A percentile compares a stretch with the other conserved stretches of the same genome.
These are phyloP conservation scores for Xiphophorus hellerii DNA, from an alignment of 2,113 vertebrate species.

Conservation along the genomic window DNA sequence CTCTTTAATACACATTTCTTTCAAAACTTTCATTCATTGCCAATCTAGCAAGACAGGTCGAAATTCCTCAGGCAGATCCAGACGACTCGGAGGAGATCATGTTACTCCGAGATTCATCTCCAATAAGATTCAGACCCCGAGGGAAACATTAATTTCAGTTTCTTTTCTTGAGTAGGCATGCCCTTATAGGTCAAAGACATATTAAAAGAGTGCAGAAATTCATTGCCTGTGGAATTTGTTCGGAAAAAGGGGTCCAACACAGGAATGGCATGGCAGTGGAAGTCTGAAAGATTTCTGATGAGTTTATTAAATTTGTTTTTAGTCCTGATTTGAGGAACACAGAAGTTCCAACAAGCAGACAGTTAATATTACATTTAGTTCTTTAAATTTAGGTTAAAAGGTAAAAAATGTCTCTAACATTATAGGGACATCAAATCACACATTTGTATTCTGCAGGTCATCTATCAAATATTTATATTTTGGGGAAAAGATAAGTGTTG, in stretches of 20 bases:
- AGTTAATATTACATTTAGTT: too few species aligned
- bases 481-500: too few species aligned
- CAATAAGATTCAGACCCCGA: not conserved
- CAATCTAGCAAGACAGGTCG: not conserved
- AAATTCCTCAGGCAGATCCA: constrained; percentile 67
- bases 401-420: too few species aligned
- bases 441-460: too few species aligned
- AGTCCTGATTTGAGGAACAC: too few species aligned
- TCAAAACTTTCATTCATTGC: not conserved
- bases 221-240: not conserved
- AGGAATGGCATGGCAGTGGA: not conserved
- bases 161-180: not conserved
- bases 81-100: constrained; percentile 11
- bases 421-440: too few species aligned
- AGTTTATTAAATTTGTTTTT: too few species aligned
- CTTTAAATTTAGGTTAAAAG: too few species aligned
- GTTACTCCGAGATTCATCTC: not conserved
- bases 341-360: too few species aligned
- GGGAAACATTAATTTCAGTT: not conserved
- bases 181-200: not conserved
- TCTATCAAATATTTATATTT: too few species aligned
- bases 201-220: not conserved
- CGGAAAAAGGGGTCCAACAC: not conserved
- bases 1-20: not conserved
- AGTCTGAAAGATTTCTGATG: too few species aligned